A percentile compares a stretch with the other conserved stretches of the same genome.
phyloP scores from a whole-genome alignment of 2,797 vertebrate genomes.

The Discoglossus pictus region DNA sequence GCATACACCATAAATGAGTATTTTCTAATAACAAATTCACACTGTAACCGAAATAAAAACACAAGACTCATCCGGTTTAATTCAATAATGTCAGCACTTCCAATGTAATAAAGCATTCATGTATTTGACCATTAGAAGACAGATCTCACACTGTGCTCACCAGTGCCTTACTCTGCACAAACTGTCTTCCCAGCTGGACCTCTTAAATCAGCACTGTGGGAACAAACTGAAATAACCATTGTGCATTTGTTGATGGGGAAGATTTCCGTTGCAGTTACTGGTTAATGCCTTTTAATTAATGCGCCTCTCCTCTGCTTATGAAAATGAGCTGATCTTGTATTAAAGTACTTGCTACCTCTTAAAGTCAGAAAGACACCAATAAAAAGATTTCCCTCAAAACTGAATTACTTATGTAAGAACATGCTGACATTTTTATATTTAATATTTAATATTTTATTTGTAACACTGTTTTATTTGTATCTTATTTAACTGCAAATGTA shows the following conservation, averaged over 20 bases:
- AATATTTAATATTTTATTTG: no score
- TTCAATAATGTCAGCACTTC: conserved; percentile 46
- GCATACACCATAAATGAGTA: no score
- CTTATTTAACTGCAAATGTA: no score
- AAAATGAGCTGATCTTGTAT: conserved; percentile 8
- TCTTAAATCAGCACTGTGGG: conserved; percentile 58
- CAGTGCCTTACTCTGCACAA: conserved; percentile 57
- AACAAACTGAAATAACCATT: conserved; percentile 58
- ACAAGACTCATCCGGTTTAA: no score
- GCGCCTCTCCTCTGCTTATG: conserved; percentile 50
- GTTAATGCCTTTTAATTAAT: conserved; percentile 43
- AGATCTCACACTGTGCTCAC: conserved; percentile 56
- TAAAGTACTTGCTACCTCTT: no score
- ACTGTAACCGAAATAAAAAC: no score
- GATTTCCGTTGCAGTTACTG: conserved; percentile 49
- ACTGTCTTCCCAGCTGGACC: conserved; percentile 65
- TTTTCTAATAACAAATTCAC: no score
- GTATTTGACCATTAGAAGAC: conserved; percentile 55
- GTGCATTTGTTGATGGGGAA: conserved; percentile 37
- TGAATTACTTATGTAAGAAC: no score
- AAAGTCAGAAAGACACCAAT: no score
- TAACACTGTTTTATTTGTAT: no score
- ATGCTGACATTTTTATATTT: no score
- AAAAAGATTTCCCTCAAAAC: no score
- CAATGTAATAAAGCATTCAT: conserved; percentile 55